Conservation (phyloP, 2,113 vertebrate genomes). For the Hypomesus transpacificus region DNA sequence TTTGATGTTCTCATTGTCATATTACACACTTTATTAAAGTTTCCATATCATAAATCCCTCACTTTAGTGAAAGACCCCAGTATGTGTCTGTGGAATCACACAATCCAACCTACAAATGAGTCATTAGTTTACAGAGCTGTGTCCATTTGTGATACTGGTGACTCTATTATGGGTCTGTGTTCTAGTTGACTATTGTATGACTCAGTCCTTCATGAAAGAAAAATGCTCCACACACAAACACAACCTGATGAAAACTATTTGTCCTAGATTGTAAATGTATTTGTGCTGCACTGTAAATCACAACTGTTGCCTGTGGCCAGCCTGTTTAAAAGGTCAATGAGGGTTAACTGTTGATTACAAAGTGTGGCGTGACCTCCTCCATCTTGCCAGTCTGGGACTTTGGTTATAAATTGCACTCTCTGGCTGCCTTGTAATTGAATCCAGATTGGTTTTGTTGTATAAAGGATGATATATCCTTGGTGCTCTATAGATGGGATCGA, state of each 20-base stretch:
- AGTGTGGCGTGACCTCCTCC: slow-evolving; percentile 44
- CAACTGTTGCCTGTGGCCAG: slow-evolving; percentile 15
- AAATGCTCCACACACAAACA: neutral
- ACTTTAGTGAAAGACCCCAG: no score
- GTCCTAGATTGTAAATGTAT: neutral
- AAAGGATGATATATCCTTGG: slow-evolving; percentile 49
- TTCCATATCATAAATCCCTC: no score
- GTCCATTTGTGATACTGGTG: neutral
- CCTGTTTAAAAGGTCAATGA: slow-evolving; percentile 46
- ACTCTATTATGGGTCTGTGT: neutral
- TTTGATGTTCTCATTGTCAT: no score
- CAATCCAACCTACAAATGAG: no score
- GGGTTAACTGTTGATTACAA: slow-evolving; percentile 55
- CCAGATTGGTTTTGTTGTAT: slow-evolving; percentile 58
- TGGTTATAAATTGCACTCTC: slow-evolving; percentile 59
- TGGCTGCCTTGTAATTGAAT: slow-evolving; percentile 60
- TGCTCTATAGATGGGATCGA: slow-evolving; percentile 35
- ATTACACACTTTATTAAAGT: no score
- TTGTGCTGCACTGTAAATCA: slow-evolving; percentile 38
- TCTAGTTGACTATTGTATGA: neutral
- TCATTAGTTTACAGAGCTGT: no score
- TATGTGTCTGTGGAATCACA: no score
- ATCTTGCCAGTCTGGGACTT: slow-evolving; percentile 43
- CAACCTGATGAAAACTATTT: no score
- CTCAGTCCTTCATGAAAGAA: neutral